A percentile compares a stretch with the other conserved stretches of the same genome.
Conservation (phyloP, 1,140 invertebrate genomes). For the Gryllus bimaculatus region DNA sequence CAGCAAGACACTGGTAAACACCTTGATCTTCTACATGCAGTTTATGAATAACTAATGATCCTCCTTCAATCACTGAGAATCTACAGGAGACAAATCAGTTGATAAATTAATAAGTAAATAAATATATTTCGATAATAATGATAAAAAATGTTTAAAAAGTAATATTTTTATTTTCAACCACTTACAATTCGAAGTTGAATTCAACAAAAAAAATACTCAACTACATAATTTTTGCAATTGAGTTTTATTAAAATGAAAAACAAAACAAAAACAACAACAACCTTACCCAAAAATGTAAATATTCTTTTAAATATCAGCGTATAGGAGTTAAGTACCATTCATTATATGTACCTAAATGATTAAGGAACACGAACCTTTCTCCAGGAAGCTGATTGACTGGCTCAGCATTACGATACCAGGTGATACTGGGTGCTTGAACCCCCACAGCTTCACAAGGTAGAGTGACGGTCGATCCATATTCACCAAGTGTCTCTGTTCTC, state of each 20-base stretch:
- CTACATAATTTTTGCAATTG: too few relatives aligned
- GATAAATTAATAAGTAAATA: background rate
- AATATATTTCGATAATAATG: background rate
- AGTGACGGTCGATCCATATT: conserved; percentile 62
- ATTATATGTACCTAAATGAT: too few relatives aligned
- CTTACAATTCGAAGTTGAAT: too few relatives aligned
- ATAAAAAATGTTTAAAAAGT: too few relatives aligned
- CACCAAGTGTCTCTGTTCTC: conserved; percentile 65
- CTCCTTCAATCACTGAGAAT: conserved; percentile 64
- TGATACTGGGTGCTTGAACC: conserved; percentile 64
- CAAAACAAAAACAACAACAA: too few relatives aligned
- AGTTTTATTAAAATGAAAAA: too few relatives aligned
- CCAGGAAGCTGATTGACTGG: conserved; percentile 34
- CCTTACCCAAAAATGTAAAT: too few relatives aligned
- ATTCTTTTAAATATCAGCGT: too few relatives aligned
- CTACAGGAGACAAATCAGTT: conserved; percentile 29
- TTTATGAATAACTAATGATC: conserved; percentile 71
- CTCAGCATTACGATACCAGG: conserved; percentile 65
- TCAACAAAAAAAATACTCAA: too few relatives aligned
- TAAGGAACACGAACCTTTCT: conserved; percentile 8
- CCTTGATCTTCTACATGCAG: conserved; percentile 80
- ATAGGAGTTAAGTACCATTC: too few relatives aligned
- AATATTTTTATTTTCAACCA: too few relatives aligned
- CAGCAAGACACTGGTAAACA: conserved; percentile 91
- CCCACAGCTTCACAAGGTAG: conserved; percentile 69